These are phyloP conservation scores for Gandaritis pyraliata DNA, from an alignment of 2,888 invertebrate genomes.

Conservation along the genomic window DNA sequence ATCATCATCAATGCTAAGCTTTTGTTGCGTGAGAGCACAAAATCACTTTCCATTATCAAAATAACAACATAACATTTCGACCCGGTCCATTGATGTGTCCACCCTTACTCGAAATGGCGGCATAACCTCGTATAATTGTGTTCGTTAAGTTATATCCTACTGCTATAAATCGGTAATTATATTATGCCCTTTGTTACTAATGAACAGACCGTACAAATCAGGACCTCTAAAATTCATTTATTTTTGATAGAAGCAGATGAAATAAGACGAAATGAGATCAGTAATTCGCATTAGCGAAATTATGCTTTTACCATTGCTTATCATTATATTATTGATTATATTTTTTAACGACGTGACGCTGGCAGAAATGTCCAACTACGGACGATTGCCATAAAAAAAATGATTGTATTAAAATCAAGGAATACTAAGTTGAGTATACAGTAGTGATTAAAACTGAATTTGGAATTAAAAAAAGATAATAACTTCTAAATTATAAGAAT, in stretches of 20 bases:
- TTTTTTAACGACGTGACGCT: too few relatives aligned
- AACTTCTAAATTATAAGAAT: too few relatives aligned
- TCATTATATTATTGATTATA: too few relatives aligned
- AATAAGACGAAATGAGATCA: conserved; percentile 2
- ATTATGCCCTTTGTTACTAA: conserved; percentile 64
- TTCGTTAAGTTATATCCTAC: conserved; percentile 64
- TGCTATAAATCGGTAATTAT: conserved; percentile 75
- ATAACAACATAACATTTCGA: conserved; percentile 8
- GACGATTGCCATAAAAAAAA: too few relatives aligned
- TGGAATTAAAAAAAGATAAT: too few relatives aligned
- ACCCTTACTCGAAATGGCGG: conserved; percentile 48
- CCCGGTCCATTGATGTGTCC: conserved; percentile 35
- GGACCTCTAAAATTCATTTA: conserved; percentile 34
- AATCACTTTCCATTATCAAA: conserved; percentile 18
- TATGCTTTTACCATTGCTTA: background rate
- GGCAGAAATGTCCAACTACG: too few relatives aligned
- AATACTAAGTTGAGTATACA: too few relatives aligned
- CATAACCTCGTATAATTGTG: conserved; percentile 55
- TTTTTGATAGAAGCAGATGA: conserved; percentile 18
- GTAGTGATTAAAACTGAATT: too few relatives aligned
- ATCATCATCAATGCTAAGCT: too few relatives aligned
- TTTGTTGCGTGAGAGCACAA: too few relatives aligned
- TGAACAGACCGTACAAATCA: conserved; percentile 34
- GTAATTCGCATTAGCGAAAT: background rate
- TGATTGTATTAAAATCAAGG: too few relatives aligned